A percentile compares a stretch with the other conserved stretches of the same genome.
Evolutionary conservation across 2,888 invertebrate genomes (phyloP).

Genomic region (Drosophila prolongata): DNA sequence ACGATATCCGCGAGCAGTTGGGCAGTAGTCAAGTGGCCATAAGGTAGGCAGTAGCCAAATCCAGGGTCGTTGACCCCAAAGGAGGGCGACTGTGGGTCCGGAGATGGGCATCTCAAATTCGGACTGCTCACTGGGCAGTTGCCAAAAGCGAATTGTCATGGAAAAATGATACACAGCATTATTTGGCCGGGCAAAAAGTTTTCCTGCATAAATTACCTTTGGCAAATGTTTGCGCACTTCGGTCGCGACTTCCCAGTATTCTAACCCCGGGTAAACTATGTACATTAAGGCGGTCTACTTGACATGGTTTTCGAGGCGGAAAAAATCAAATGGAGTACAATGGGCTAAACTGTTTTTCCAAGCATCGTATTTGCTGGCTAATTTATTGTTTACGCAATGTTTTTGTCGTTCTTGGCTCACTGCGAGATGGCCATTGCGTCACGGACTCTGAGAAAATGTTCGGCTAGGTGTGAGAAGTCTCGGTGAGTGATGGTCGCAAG

Average conservation of each 20-base stretch:
- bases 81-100: slow-evolving; percentile 17
- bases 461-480: slow-evolving; percentile 48
- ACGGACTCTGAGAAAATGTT: slow-evolving; percentile 48
- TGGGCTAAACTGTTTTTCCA: slow-evolving; percentile 57
- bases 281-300: slow-evolving; percentile 39
- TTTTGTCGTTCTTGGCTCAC: slow-evolving; percentile 36
- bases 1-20: slow-evolving; percentile 48
- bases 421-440: slow-evolving; percentile 67
- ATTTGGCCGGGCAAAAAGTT: slow-evolving; percentile 49
- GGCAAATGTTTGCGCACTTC: slow-evolving; percentile 41
- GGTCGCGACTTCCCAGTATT: slow-evolving; percentile 16
- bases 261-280: slow-evolving; percentile 18
- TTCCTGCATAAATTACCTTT: slow-evolving; percentile 46
- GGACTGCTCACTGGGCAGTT: slow-evolving; percentile 44
- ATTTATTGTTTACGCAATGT: slow-evolving; percentile 71
- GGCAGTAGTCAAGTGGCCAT: slow-evolving; percentile 21
- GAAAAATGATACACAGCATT: slow-evolving; percentile 46
- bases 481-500: slow-evolving; percentile 46
- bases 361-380: slow-evolving; percentile 62
- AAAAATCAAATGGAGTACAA: slow-evolving; percentile 41
- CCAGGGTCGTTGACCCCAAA: slow-evolving; percentile 59
- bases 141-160: slow-evolving; percentile 69
- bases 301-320: slow-evolving; percentile 42
- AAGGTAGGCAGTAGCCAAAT: slow-evolving; percentile 38
- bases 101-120: slow-evolving; percentile 43